Evolutionary conservation across 2,888 invertebrate genomes (phyloP), one percentile per base, ranked within the genome.

Genomic region (Myathropa florea): DNA sequence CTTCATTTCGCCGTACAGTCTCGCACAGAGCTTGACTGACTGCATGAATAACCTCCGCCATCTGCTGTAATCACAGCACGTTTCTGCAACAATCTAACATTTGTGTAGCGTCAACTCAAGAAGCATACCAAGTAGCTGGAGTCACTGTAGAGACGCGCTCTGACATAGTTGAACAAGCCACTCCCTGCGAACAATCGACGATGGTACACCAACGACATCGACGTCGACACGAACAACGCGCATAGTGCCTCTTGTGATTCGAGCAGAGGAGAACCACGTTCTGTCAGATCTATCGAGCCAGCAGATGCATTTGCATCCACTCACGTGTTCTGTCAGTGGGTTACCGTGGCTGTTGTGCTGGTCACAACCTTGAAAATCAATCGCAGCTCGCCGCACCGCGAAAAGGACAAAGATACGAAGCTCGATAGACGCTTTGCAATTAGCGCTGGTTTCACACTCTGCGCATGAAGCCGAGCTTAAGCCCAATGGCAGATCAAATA

Each of bases 381-480:
- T 33, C 68, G 18, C 24, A 39, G 36, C n/a, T n/a, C n/a, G 67
- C 61, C 26, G 46, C 65, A 53, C 59, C 9, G 59, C 36, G 33
- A 75, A 83, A 83, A 83, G 83, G 68, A 79, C 79, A 83, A 73
- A 83, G 83, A 46, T 83, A 68, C 57, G 61, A 70, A 68, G 18
- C 46, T 46, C 46, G 46, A 46, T n/a, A n/a, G 18, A 46, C 46
- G 46, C 46, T 46, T 46, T 46, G 14, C 46, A 79, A 79, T 60
- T 79, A 79, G 64, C 59, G 60, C 60, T 71, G 18, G 46, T 18
- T 46, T 46, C 46, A 18, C 46, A 46, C 46, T 18, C 33, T 30
- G 4, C 33, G n/a, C n/a, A n/a, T 33, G 2, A 33, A 33, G n/a
- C 18, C 18, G 46, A 46, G 18, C 46, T 46, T n/a, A 18, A 39